Base-by-base conservation (phyloP, 2,113 vertebrate species). In the Anguilla rostrata region DNA sequence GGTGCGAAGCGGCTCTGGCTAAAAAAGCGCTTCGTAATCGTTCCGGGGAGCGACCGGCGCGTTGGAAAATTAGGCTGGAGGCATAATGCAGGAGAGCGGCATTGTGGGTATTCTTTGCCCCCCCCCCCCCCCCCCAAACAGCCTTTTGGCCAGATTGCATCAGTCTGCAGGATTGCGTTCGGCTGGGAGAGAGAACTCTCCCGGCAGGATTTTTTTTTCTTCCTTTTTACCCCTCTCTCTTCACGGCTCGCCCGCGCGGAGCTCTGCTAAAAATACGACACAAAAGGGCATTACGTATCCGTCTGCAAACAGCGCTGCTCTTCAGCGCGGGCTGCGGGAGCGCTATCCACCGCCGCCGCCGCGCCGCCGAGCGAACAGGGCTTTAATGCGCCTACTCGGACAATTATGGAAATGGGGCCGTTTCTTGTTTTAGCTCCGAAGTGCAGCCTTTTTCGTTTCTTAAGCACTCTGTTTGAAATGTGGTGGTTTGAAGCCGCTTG, bases 191-290 rank as follows among this genome's bases (percentile, higher is more conserved):
- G 84, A 85, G 29, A 78, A 75, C 56, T 83, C 57, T 8, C 26
- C 81, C 82, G 78, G 39, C 71, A 86, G 89, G 86, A 87, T 18
- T 39, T 57, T 39, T 84, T 26, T 66, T n/a, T 78, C 22, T 34
- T n/a, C n/a, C 34, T 1, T 34, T 34, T 34, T 34, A 34, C 5
- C 81, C 85, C 63, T 15, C 15, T 53, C 43, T 86, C 83, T 39
- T 20, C 79, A 86, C 82, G 29, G 26, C 80, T 43, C 86, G 88
- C 78, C 84, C 34, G 49, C 88, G 88, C 85, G 85, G 81, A 90
- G 53, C 39, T 81, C 12, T 29, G 57, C 88, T 90, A 88, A 91
- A 90, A 90, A 90, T 87, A 87, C 78, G 81, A 82, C 49, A 82
- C 63, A 85, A 83, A 87, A 41, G 5, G 5, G 78, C 39, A 39